A percentile compares a stretch with the other conserved stretches of the same genome.
Conservation (phyloP, 2,797 vertebrate genomes). For the Prionace glauca region DNA sequence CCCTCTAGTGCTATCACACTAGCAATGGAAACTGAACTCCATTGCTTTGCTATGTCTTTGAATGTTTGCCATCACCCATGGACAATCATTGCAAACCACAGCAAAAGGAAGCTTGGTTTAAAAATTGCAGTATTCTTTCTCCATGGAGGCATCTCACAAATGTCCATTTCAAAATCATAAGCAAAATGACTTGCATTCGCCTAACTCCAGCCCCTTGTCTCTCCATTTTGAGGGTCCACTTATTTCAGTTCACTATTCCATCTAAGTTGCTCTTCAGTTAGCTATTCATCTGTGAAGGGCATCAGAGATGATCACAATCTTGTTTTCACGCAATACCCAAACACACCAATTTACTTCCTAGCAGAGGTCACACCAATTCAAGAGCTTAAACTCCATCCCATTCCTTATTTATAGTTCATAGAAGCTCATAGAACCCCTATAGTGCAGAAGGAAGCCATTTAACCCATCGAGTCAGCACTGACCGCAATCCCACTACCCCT, state of each 20-base stretch:
- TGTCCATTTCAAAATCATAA: not conserved
- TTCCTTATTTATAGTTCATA: no score
- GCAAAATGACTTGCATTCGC: not conserved
- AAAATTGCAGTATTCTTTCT: not conserved
- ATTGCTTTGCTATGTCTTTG: not conserved
- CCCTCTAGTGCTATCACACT: no score
- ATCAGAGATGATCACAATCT: not conserved
- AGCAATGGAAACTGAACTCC: not conserved
- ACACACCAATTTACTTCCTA: no score
- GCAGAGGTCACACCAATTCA: not conserved
- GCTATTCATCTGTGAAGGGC: not conserved
- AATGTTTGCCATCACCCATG: not conserved
- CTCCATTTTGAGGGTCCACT: not conserved
- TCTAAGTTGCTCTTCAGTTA: not conserved
- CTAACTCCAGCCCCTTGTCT: not conserved
- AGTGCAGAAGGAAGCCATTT: no score
- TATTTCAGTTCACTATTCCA: not conserved
- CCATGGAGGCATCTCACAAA: not conserved
- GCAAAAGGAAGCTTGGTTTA: not conserved
- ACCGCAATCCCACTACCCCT: no score
- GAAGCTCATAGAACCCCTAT: no score
- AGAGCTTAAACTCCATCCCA: not conserved
- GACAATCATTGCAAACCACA: not conserved
- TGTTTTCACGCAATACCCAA: not conserved
- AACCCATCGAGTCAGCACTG: no score